Base-by-base conservation (phyloP, 2,113 vertebrate genomes). In the Leptocoma aspasia region DNA sequence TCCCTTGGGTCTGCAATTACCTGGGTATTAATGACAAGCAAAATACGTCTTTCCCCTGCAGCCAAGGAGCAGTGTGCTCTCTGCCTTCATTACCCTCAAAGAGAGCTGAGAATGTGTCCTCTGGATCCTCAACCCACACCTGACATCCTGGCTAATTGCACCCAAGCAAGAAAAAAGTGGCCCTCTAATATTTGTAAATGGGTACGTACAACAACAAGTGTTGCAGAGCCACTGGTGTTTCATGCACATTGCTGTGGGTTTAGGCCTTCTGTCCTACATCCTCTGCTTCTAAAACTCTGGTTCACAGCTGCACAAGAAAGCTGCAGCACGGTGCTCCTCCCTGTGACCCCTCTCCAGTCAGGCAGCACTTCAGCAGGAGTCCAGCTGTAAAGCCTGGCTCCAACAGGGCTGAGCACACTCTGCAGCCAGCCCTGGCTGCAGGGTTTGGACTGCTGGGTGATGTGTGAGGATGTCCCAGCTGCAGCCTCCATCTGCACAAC, bases 1-100 rank as follows among this genome's bases (percentile, higher is more conserved):
- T 91, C 82, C 84, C 73, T 82, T 50, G 61, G 53, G 35, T 73
- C 21, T 77, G 86, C 89, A 94, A 95, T 95, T 89, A 93, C 79
- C 65, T 18, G 72, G 65, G 70, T 44, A 41, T 61, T 96, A 93
- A 85, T 83, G 86, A 86, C 65, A 73, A 60, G 69, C 49, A 73
- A 83, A 89, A 79, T 4, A 82, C 44, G 49, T 65, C 92, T 52
- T 71, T 78, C 27, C 39, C 53, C 73, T 19, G 5, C 45, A 76
- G 73, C 45, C 60, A 37, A 33, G 80, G 69, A 66, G 90, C 71
- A 57, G 59, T 11, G 60, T 30, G 56, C 66, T 79, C 35, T 56
- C 57, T 89, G 75, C 73, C 82, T 45, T 50, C 49, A 70, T 84
- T 42, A 75, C 18, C 37, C 77, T 92, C 60, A 81, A 77, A 86